Base-by-base conservation (phyloP, 2,797 vertebrate genomes). In the Cetoscarus ocellatus region DNA sequence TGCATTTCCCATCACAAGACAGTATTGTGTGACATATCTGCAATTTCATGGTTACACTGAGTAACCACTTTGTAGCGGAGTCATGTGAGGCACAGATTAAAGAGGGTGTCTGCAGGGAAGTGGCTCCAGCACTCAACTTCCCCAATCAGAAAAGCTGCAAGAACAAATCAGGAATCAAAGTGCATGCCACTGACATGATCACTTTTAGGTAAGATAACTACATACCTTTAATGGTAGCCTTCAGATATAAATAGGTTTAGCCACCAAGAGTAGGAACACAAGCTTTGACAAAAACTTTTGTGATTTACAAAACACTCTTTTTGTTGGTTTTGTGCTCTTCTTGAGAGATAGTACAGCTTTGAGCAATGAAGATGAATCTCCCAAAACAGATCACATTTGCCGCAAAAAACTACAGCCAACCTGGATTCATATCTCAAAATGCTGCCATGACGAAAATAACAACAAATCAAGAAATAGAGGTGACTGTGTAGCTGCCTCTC, bases 11-110 rank as follows among this genome's bases (percentile, higher is more conserved):
- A 78, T 82, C 84, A 87, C 60, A 40, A 78, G 82, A 69, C 63
- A 45, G 36, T 18, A 11, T 1, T 35, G 45, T 67, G 73, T 49
- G 80, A 70, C 68, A 79, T 73, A 74, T 77, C 63, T 61, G 60
- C 47, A 40, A 55, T 70, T 56, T 80, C 80, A 85, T 3, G 64
- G 72, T 67, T 82, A 67, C 42, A 35, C 57, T 71, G 71, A 87
- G 67, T 57, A 64, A 74, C 69, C 50, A 9, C 64, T 15, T 27
- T 42, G 57, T 10, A 56, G 60, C 19, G 0, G 54, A 54, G 68
- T 91, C 90, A 91, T 79, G 87, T 90, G 89, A 92, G 69, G 12
- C 8, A 1, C 78, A 57, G 86, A 77, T 81, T 67, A 62, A 59
- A 67, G 27, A 62, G 27, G 10, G 5, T 14, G 73, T 82, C 76